Evolutionary conservation across 2,113 vertebrate genomes (phyloP), one percentile per base, ranked within the genome.

Genomic region (Loxodonta africana): DNA sequence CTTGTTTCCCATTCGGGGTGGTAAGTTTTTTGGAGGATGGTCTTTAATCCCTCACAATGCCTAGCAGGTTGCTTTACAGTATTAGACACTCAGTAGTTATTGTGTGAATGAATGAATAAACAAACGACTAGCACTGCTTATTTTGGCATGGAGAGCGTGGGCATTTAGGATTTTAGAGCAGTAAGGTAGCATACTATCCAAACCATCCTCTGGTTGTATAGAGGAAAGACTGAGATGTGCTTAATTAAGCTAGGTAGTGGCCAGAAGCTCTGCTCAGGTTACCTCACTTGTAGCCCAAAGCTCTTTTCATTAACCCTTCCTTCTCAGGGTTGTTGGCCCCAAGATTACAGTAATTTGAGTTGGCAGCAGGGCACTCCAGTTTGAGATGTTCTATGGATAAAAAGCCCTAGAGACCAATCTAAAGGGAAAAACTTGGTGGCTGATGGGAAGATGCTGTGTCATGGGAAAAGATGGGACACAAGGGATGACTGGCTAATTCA

Each of bases 301-400:
- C 18, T 85, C 10, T 0, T 90, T 85, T 84, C n/a, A 9, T 83
- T 87, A 87, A 67, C 63, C 7, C 20, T 82, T 76, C 37, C 53
- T 89, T 95, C 91, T 96, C 15, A 6, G 57, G 48, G 10, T 83
- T 77, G 26, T 90, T 57, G 33, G 14, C 23, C 33, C 78, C 65
- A 94, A 67, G 74, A 90, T 91, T 83, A 57, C 15, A 57, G 53
- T 57, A 82, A 88, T 84, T 93, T 96, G 86, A 86, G 12, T 88
- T 65, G 83, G 53, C 30, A 83, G 28, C 65, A 83, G 51, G n/a
- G 44, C 26, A 46, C 6, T 87, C 7, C 28, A 57, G 81, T 73
- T 92, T 9, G 41, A 90, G 37, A 71, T 57, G 18, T 91, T 85
- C 30, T 93, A 26, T 83, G 23, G 30, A 11, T 80, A 0, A 1